Evolutionary conservation across 2,113 vertebrate genomes (phyloP).

Genomic region (Oreochromis aureus): DNA sequence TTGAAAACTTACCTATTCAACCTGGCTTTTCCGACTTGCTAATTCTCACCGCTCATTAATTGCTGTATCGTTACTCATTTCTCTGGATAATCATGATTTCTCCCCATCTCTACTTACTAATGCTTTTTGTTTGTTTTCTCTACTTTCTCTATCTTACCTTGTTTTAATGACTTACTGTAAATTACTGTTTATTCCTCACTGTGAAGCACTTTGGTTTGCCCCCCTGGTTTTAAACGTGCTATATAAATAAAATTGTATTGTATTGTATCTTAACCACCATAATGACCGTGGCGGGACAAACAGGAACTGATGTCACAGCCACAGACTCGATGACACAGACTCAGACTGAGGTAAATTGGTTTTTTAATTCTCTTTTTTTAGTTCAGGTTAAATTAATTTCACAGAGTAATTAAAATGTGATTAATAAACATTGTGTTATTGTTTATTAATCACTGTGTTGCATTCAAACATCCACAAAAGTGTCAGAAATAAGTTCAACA

Average conservation of each 20-base stretch:
- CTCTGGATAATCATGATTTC: neutral
- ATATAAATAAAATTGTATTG: neutral
- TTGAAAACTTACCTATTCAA: neutral
- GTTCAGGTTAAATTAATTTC: neutral
- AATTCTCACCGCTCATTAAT: neutral
- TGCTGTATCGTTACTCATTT: neutral
- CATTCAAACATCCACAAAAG: neutral
- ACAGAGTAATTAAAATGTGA: neutral
- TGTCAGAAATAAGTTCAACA: neutral
- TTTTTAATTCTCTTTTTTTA: neutral
- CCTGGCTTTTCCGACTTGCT: neutral
- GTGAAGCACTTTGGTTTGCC: neutral
- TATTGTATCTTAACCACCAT: neutral
- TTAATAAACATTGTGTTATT: neutral
- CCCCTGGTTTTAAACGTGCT: neutral
- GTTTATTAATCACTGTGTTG: neutral
- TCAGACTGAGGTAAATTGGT: neutral
- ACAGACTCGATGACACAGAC: neutral
- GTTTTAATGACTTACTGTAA: neutral
- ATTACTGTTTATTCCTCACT: neutral
- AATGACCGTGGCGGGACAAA: accelerated
- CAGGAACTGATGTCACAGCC: neutral
- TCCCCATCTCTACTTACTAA: neutral
- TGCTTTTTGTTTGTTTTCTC: neutral
- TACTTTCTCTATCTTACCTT: neutral